Base-by-base conservation (phyloP, 1,140 invertebrate species). In the Popillia japonica region DNA sequence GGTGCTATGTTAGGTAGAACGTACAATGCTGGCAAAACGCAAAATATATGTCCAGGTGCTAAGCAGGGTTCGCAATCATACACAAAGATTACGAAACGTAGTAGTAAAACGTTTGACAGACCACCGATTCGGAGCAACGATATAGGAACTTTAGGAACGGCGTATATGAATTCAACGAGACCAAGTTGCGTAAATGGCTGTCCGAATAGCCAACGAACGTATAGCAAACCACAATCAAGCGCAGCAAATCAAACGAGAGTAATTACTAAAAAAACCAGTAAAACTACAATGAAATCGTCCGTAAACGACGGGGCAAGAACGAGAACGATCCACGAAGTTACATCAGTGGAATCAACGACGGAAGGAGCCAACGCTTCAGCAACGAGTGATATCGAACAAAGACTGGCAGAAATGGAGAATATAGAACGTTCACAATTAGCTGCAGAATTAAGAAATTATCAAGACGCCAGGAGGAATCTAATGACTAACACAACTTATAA, bases 381-480 rank as follows among this genome's bases (percentile, higher is more conserved):
- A 68, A 22, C 3, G 9, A 27, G 11, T 10, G 7, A 68, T 23
- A 27, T 68, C 7, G 3, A 34, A 27, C 22, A 17, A 68, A 34
- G 22, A 27, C 14, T 68, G 22, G 27, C 20, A 3, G 61, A 68
- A 11, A 68, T 68, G 6, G 61, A 68, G 9, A 23, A 68, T 34
- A 27, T 11, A 3, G 75, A 76, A 55, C 40, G 44, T 8, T 44
- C 75, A 2, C 75, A 59, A 48, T 20, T 76, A 6, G 41, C 40
- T 8, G 40, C 22, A 6, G 11, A 76, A 6, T 76, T 76, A 23
- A 55, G 11, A 22, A 55, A n/a, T 20, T 76, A 55, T 44, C 75
- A 76, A 76, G 41, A 76, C 9, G 75, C 75, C 23, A 20, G 75
- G 20, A 7, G 75, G 27, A 59, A n/a, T 22, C 14, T 76, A 1